A percentile compares a stretch with the other conserved stretches of the same genome.
Conservation (phyloP, 2,797 vertebrate species). For the Sus cebifrons region DNA sequence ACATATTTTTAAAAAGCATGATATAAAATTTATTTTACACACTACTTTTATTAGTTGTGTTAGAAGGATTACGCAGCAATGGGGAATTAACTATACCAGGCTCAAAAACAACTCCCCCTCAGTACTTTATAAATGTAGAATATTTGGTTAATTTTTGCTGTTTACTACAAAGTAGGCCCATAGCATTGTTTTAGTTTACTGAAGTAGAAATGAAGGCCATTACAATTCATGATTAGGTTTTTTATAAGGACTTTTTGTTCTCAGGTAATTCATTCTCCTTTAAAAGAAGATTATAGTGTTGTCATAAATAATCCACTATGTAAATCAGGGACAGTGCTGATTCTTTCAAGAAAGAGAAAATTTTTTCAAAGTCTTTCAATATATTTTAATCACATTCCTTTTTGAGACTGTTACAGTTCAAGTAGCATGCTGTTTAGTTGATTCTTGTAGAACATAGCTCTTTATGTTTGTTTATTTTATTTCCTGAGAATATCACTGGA, state of each 20-base stretch:
- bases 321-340: slow-evolving; percentile 47
- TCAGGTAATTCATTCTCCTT: slow-evolving; percentile 47
- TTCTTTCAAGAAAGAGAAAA: slow-evolving; percentile 24
- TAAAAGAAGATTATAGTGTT: slow-evolving; percentile 56
- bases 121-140: background rate
- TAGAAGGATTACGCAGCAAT: background rate
- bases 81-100: background rate
- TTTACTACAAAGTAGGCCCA: background rate
- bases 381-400: slow-evolving; percentile 3
- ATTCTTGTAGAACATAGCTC: background rate
- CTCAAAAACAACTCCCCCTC: background rate
- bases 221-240: background rate
- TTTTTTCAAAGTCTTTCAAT: background rate
- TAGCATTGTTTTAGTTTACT: slow-evolving; percentile 39
- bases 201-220: slow-evolving; percentile 8
- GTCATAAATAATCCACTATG: background rate
- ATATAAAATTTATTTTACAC: slow-evolving; percentile 30
- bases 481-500: slow-evolving; percentile 57
- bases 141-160: slow-evolving; percentile 33
- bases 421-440: background rate
- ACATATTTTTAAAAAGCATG: slow-evolving; percentile 36
- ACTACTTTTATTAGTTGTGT: slow-evolving; percentile 21
- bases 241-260: slow-evolving; percentile 41
- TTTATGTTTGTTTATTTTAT: slow-evolving; percentile 39
- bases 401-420: slow-evolving; percentile 48